A percentile compares a stretch with the other conserved stretches of the same genome.
Conservation (phyloP, 2,797 vertebrate species). For the Argyrosomus regius region DNA sequence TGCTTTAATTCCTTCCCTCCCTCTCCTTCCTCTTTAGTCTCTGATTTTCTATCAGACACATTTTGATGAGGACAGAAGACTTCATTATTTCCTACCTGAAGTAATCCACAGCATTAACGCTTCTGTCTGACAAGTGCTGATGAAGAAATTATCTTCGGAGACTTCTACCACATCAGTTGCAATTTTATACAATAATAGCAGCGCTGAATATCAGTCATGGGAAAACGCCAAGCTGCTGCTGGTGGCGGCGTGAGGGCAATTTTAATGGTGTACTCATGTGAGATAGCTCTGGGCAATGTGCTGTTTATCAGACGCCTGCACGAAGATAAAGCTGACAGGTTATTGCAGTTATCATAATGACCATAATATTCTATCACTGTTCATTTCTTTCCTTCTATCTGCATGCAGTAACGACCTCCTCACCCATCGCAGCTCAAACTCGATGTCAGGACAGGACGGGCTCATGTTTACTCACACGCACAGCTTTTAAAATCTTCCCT, state of each 20-base stretch:
- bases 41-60: background rate
- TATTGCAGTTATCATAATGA: background rate
- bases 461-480: background rate
- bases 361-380: background rate
- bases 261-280: conserved; percentile 10
- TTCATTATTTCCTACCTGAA: conserved; percentile 31
- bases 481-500: conserved; percentile 24
- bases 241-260: conserved; percentile 4
- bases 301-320: background rate
- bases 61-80: conserved; percentile 10
- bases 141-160: background rate
- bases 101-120: background rate
- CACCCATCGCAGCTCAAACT: background rate
- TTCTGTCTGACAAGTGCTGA: conserved; percentile 6
- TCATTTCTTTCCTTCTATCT: conserved; percentile 10
- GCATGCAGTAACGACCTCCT: conserved; percentile 16
- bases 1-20: background rate
- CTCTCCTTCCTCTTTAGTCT: background rate
- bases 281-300: conserved; percentile 5
- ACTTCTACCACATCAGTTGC: background rate
- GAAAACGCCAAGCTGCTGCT: conserved; percentile 10
- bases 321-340: conserved; percentile 13
- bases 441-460: background rate
- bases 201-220: conserved; percentile 1
- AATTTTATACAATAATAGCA: conserved; percentile 13